Evolutionary conservation across 2,888 invertebrate species (phyloP), one percentile per base, ranked within the genome.

Genomic region (Agrotis puta): DNA sequence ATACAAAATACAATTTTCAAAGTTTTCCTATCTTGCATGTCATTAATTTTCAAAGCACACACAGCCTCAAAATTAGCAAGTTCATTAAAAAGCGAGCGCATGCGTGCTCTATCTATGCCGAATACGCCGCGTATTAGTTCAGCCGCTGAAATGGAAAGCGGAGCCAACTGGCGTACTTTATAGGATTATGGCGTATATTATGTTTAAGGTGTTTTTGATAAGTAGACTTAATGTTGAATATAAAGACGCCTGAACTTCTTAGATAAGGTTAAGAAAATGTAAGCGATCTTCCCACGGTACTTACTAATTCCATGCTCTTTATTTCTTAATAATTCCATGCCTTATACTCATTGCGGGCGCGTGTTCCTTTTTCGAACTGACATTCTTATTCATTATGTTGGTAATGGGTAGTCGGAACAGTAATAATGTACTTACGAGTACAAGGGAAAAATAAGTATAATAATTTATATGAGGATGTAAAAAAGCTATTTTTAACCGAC

Each of bases 81-180:
- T 69, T 81, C 79, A 83, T 83, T 81, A 83, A 70, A 47, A 27
- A 33, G n/a, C n/a, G n/a, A 56, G 63, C 76, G 73, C 73, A 77
- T 74, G 77, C 83, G 79, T 70, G 68, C 47, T 27, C 27, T 64
- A 66, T 67, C 62, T 54, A 13, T 24, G 14, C 22, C 14, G 27
- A 57, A 50, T 50, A 79, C 71, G 45, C n/a, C 22, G 27, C 22
- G 64, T 76, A 71, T 79, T 79, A 70, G 63, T 67, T 71, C 70
- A 71, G 77, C 51, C 45, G 27, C 27, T 57, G 22, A 71, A 71
- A 76, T 61, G 45, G 61, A 62, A 63, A 45, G 43, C 9, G 57
- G 33, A 48, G 51, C 20, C 53, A 69, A 66, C 51, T 54, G 56
- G 48, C 27, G 51, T n/a, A 51, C 5, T 70, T 69, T 56, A 64